Evolutionary conservation across 2,797 vertebrate species (phyloP).

Genomic region (Pipistrellus pipistrellus): DNA sequence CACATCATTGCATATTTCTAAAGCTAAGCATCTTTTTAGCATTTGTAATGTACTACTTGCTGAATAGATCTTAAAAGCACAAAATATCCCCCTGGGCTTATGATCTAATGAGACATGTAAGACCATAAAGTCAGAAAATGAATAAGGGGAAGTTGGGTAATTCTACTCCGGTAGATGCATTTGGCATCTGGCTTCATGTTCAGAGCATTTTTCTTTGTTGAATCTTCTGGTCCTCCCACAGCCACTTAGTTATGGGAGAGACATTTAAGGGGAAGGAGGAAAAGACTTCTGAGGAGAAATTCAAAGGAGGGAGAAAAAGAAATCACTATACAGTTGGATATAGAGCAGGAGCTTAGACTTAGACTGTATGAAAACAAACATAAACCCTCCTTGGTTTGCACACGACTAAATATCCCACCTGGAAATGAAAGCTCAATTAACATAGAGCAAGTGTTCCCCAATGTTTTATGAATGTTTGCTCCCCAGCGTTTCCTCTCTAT

Average conservation of each 20-base stretch:
- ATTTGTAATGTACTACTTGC: conserved; percentile 47
- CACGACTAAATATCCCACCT: neutral
- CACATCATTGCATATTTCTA: conserved; percentile 73
- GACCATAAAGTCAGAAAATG: conserved; percentile 66
- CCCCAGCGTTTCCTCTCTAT: neutral
- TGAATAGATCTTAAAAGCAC: conserved; percentile 70
- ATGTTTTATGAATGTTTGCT: neutral
- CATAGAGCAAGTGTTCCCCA: neutral
- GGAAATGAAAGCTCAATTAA: neutral
- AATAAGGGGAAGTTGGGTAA: conserved; percentile 56
- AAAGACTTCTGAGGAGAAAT: conserved; percentile 29
- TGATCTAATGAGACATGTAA: conserved; percentile 69
- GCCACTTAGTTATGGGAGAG: neutral
- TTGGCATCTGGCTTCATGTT: conserved; percentile 48
- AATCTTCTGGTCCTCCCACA: neutral
- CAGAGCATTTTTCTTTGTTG: conserved; percentile 42
- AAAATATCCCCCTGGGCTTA: conserved; percentile 68
- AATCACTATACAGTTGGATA: neutral
- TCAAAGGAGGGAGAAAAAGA: neutral
- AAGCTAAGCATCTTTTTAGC: conserved; percentile 77
- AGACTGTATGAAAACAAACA: neutral
- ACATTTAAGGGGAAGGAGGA: conserved; percentile 15
- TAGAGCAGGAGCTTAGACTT: neutral
- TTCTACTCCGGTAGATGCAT: neutral
- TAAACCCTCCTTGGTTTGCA: neutral